Percentiles rank a stretch among this genome's conserved stretches.
Evolutionary conservation across 2,113 vertebrate genomes (phyloP).

Genomic region (Triplophysa tibetana): DNA sequence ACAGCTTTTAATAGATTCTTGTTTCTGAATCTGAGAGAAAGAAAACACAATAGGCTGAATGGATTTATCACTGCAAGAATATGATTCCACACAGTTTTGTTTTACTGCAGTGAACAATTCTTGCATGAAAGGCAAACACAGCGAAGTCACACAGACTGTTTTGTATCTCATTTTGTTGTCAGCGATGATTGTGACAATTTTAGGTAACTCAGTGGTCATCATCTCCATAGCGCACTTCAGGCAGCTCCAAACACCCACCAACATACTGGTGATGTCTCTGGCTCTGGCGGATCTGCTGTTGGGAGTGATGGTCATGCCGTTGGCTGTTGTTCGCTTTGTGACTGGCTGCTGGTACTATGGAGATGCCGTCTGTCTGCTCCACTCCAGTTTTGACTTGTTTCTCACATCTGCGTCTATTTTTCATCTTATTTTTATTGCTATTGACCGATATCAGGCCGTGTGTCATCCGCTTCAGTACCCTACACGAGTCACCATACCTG

Average conservation of each 20-base stretch:
- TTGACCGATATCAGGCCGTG: conserved; percentile 57
- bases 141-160: conserved; percentile 46
- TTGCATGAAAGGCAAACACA: conserved; percentile 59
- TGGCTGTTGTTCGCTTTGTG: conserved; percentile 58
- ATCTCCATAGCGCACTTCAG: conserved; percentile 59
- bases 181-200: conserved; percentile 50
- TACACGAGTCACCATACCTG: conserved; percentile 46
- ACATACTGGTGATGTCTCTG: conserved; percentile 60
- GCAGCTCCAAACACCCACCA: conserved; percentile 62
- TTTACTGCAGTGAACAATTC: conserved; percentile 64
- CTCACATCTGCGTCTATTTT: conserved; percentile 58
- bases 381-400: conserved; percentile 58
- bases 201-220: conserved; percentile 62
- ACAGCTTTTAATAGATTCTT: background rate
- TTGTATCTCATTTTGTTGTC: conserved; percentile 55
- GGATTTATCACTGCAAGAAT: conserved; percentile 36
- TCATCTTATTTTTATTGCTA: conserved; percentile 56
- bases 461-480: conserved; percentile 57
- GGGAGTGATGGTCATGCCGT: conserved; percentile 58
- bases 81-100: conserved; percentile 48
- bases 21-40: background rate
- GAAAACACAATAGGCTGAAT: background rate
- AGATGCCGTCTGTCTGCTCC: conserved; percentile 53
- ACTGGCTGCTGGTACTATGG: conserved; percentile 62
- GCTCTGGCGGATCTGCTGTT: conserved; percentile 58